Percentiles rank a stretch among this genome's conserved stretches.
Evolutionary conservation across 2,797 vertebrate genomes (phyloP).

Genomic region (Miichthys miiuy): DNA sequence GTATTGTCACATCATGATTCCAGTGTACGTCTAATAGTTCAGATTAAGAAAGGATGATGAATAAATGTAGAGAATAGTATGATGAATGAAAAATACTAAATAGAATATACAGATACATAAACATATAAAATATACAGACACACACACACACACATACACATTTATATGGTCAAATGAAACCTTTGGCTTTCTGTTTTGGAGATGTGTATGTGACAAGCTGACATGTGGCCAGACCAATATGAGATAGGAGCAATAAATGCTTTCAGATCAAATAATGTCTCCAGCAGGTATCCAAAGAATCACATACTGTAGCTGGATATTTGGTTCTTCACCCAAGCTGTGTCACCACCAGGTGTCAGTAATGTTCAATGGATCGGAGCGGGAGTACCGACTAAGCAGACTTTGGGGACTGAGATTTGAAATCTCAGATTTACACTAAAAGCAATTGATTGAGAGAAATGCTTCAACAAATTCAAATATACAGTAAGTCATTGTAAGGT

Average conservation of each 20-base stretch:
- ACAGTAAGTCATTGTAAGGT: neutral
- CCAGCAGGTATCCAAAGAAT: neutral
- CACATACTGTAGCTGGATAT: neutral
- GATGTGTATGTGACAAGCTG: too few relatives aligned
- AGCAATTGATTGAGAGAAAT: neutral
- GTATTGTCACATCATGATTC: neutral
- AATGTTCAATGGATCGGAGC: conserved; percentile 11
- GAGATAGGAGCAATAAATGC: too few relatives aligned
- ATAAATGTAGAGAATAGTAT: neutral
- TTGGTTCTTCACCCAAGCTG: neutral
- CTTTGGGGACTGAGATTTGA: neutral
- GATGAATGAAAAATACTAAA: neutral
- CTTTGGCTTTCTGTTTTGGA: too few relatives aligned
- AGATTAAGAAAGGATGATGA: neutral
- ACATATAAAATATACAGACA: too few relatives aligned
- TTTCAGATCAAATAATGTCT: neutral
- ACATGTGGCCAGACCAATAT: too few relatives aligned
- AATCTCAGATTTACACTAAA: neutral
- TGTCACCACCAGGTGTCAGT: conserved; percentile 68
- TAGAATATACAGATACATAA: too few relatives aligned
- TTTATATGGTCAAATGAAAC: too few relatives aligned
- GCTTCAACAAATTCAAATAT: neutral
- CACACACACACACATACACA: too few relatives aligned
- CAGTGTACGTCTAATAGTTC: neutral
- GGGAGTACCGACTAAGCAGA: neutral